Evolutionary conservation across 37 sponge, comb jelly and placozoan genomes (phyloP).

Genomic region (Spongilla lacustris): DNA sequence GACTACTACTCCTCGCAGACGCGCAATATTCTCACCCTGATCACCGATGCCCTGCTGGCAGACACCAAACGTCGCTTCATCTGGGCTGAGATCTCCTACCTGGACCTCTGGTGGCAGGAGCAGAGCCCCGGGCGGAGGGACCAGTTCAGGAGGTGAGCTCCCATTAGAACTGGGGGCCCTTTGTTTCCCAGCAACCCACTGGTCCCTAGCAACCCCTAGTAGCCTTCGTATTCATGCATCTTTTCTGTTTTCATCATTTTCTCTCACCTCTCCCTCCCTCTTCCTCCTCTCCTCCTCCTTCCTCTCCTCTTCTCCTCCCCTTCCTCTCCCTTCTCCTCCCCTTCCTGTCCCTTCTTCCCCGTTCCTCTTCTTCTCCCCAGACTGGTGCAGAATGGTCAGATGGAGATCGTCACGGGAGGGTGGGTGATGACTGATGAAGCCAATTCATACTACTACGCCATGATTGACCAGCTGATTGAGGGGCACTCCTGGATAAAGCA

Average conservation of each 20-base stretch:
- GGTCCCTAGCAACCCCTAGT: too few relatives aligned
- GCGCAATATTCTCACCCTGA: constrained; percentile 69
- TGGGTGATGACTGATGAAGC: constrained; percentile 99
- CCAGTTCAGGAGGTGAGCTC: constrained; percentile 56
- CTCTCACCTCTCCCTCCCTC: background rate
- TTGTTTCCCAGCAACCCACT: too few relatives aligned
- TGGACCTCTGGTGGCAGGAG: constrained; percentile 90
- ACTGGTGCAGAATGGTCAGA: constrained; percentile 75
- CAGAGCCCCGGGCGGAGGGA: constrained; percentile 36
- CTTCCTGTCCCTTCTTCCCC: background rate
- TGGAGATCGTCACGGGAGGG: constrained; percentile 97
- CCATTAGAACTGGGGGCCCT: background rate
- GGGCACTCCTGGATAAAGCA: constrained; percentile 89
- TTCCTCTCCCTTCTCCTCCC: background rate
- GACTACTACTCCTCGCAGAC: constrained; percentile 80
- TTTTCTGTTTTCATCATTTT: background rate
- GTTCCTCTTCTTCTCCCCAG: constrained; percentile 4
- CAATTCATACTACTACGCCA: constrained; percentile 91
- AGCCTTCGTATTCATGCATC: too few relatives aligned
- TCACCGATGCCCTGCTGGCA: constrained; percentile 56
- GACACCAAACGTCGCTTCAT: constrained; percentile 72
- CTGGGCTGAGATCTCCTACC: constrained; percentile 92
- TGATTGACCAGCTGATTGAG: constrained; percentile 94
- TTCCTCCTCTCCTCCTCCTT: background rate
- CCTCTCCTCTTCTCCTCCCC: background rate